These are phyloP conservation scores for Uloborus diversus DNA, from an alignment of 1,140 invertebrate genomes.

Conservation along the genomic window DNA sequence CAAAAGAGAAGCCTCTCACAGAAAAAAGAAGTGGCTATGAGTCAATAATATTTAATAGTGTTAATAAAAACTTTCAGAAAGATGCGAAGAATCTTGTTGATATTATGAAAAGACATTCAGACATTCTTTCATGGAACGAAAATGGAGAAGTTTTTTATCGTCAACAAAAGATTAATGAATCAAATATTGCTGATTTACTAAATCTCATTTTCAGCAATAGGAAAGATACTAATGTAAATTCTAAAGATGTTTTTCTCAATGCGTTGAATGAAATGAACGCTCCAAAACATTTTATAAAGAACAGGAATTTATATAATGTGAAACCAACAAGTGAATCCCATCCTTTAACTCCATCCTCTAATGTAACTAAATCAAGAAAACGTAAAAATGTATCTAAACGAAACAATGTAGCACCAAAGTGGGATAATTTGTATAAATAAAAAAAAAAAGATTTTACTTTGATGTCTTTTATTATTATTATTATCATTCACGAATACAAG, in stretches of 20 bases:
- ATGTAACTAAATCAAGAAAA: too few species aligned
- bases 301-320: too few species aligned
- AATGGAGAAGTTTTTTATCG: not conserved
- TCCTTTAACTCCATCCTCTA: too few species aligned
- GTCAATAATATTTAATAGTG: not conserved
- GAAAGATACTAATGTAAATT: not conserved
- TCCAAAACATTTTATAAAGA: not conserved
- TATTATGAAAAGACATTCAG: not conserved
- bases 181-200: not conserved
- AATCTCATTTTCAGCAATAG: not conserved
- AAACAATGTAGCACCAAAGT: too few species aligned
- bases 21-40: not conserved
- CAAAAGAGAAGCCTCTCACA: not conserved
- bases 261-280: not conserved
- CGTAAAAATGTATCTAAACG: too few species aligned
- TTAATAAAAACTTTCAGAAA: not conserved
- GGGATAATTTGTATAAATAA: too few species aligned
- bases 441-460: too few species aligned
- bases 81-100: not conserved
- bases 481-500: too few species aligned
- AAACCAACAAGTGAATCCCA: too few species aligned
- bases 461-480: too few species aligned
- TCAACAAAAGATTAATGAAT: not conserved
- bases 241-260: not conserved
- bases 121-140: not conserved